Conservation (phyloP, 2,113 vertebrate genomes). For the Halichoerus grypus region DNA sequence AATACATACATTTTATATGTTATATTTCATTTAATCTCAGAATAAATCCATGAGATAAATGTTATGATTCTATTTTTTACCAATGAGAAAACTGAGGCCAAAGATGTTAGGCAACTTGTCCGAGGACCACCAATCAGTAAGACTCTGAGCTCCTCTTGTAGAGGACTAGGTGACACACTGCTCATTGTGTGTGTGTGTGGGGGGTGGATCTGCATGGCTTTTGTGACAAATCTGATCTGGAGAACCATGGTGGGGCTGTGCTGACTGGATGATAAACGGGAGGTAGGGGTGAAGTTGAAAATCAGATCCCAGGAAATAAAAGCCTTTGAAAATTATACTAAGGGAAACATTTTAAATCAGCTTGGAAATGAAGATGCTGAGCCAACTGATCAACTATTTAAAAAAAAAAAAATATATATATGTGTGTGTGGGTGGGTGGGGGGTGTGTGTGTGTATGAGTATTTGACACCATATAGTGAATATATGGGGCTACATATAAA, state of each 20-base stretch:
- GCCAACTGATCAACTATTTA: neutral
- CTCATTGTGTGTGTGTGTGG: too few relatives aligned
- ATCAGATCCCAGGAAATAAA: neutral
- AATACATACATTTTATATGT: neutral
- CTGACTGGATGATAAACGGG: neutral
- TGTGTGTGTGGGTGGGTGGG: too few relatives aligned
- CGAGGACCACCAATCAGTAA: neutral
- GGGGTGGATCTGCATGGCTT: neutral
- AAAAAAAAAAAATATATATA: neutral
- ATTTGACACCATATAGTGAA: neutral
- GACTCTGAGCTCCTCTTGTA: neutral
- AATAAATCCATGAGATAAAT: neutral
- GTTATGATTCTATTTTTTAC: neutral
- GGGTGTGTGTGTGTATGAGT: neutral
- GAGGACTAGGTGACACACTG: neutral
- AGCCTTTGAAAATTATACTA: neutral
- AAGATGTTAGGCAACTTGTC: neutral
- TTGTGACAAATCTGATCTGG: neutral
- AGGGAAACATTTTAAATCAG: neutral
- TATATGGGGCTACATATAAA: neutral
- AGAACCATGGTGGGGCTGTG: neutral
- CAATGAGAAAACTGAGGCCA: neutral
- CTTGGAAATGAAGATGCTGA: neutral
- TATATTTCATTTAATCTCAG: neutral
- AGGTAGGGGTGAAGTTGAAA: neutral